These are phyloP conservation scores for Gryllus bimaculatus DNA, from an alignment of 1,140 invertebrate genomes.

Conservation along the genomic window DNA sequence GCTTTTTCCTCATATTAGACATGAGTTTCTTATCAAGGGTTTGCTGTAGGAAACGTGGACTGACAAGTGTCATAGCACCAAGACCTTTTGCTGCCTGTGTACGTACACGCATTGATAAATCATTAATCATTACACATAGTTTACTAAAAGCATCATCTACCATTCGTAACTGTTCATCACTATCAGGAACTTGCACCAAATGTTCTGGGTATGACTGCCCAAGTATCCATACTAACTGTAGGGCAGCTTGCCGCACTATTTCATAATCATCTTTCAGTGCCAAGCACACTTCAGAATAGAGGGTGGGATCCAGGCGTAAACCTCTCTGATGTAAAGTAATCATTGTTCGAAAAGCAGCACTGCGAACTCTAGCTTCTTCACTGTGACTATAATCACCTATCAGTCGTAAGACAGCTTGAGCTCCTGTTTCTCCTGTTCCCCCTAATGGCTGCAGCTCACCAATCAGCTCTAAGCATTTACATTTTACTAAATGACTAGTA, in stretches of 20 bases:
- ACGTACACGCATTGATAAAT: conserved; percentile 78
- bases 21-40: conserved; percentile 98
- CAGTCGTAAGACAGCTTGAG: conserved; percentile 54
- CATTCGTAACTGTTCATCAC: conserved; percentile 53
- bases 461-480: conserved; percentile 65
- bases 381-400: conserved; percentile 72
- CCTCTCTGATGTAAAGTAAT: conserved; percentile 64
- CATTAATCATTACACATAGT: conserved; percentile 87
- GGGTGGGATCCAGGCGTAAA: conserved; percentile 59
- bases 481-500: conserved; percentile 66
- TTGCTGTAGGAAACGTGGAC: conserved; percentile 83
- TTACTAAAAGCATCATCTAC: conserved; percentile 95
- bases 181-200: conserved; percentile 39
- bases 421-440: conserved; percentile 35
- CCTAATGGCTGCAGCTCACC: conserved; percentile 47
- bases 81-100: conserved; percentile 69
- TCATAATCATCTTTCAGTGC: conserved; percentile 91
- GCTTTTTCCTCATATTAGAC: conserved; percentile 77
- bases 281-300: conserved; percentile 73
- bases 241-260: conserved; percentile 75
- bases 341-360: conserved; percentile 76
- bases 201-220: conserved; percentile 80
- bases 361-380: conserved; percentile 81
- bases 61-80: conserved; percentile 80
- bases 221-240: conserved; percentile 77